Conservation (phyloP, 92 coral and sea anemone species). For the Chrysogorgia sp. region DNA sequence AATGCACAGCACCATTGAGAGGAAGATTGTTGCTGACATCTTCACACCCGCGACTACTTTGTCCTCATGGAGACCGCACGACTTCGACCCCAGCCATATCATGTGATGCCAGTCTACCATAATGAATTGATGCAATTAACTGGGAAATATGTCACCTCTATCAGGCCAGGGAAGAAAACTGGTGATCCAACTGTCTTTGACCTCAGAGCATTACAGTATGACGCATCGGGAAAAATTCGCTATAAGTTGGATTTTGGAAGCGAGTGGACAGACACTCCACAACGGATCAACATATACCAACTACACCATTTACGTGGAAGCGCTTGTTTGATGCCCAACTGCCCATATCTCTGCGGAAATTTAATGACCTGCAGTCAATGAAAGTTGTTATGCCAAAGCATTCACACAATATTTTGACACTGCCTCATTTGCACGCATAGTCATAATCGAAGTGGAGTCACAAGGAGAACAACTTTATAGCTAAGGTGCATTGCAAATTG, state of each 20-base stretch:
- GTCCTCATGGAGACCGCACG: slow-evolving; percentile 30
- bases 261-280: background rate
- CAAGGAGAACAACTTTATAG: background rate
- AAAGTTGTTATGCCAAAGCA: background rate
- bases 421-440: background rate
- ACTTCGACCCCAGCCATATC: slow-evolving; percentile 8
- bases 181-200: slow-evolving; percentile 13
- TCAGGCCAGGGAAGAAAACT: slow-evolving; percentile 27
- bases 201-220: slow-evolving; percentile 5
- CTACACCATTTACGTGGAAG: too few relatives aligned
- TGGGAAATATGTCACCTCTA: background rate
- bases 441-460: background rate
- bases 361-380: background rate
- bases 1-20: slow-evolving; percentile 33
- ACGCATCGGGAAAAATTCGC: background rate
- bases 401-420: background rate
- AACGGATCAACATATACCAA: background rate
- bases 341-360: too few relatives aligned
- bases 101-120: background rate
- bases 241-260: background rate
- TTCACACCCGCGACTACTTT: slow-evolving; percentile 21
- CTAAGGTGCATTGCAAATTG: too few relatives aligned
- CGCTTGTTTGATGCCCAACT: too few relatives aligned
- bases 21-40: slow-evolving; percentile 1
- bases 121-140: background rate